Base-by-base conservation (phyloP, 2,797 vertebrate genomes). In the Amphiprion clarkii region DNA sequence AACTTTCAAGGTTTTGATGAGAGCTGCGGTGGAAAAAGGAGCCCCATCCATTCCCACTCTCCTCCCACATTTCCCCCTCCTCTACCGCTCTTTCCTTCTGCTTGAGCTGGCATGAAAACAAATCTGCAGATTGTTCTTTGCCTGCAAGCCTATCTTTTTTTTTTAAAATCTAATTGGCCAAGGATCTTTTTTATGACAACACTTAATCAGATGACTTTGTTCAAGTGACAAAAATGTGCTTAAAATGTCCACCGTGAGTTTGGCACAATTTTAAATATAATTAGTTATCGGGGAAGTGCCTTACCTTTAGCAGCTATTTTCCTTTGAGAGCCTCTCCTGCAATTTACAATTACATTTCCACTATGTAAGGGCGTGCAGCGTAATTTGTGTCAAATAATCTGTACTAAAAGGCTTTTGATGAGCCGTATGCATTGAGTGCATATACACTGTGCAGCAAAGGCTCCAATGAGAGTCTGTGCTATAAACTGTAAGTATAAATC, bases 171-270 rank as follows among this genome's bases (percentile, higher is more conserved):
- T 90, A 92, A 94, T 94, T 93, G 92, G 88, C 89, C 73, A 78
- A 53, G 82, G 77, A 89, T 89, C 76, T 83, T 68, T 90, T 90
- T 93, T 89, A 92, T 92, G 92, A 92, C 91, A 92, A 90, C 90
- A 90, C 87, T 93, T 94, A 92, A 94, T 95, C 91, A 93, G 86
- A 79, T 67, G 56, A 88, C 86, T 92, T 93, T 94, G 91, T 93
- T 90, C 89, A 85, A 90, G 87, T 90, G 91, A 91, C 89, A 92
- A 79, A 89, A 89, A 89, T 82, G 80, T 83, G 89, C 86, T 85
- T 89, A 85, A 90, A 91, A 86, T 76, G 67, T 77, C 78, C 56
- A 65, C 66, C 55, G 56, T 46, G 73, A 83, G 90, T 91, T 87
- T 86, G 78, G 85, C 83, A 88, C 79, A 27, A 82, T 87, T 88